phyloP scores from a whole-genome alignment of 2,113 vertebrate species.

The Enhydra lutris region DNA sequence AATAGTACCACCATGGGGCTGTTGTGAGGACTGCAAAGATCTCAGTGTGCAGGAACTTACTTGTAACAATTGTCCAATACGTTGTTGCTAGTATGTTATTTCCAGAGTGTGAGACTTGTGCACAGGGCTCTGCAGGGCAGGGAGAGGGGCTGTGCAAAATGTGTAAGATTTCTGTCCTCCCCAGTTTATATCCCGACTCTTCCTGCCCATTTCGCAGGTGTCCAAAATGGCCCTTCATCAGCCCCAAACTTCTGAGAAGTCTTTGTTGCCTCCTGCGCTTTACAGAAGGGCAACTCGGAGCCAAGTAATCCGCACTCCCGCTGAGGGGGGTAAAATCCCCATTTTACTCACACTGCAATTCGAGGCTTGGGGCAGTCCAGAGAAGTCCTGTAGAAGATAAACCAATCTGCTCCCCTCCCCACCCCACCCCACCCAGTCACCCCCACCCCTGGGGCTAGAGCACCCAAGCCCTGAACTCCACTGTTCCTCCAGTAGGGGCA shows the following conservation, averaged over 20 bases:
- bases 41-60: fast-evolving
- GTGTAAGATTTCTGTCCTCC: not conserved
- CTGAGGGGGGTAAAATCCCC: fast-evolving
- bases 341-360: not conserved
- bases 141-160: not conserved
- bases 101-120: not conserved
- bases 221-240: not conserved
- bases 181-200: not conserved
- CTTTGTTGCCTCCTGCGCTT: not conserved
- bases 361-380: not conserved
- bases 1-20: not conserved
- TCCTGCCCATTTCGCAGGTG: not conserved
- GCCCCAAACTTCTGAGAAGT: not conserved
- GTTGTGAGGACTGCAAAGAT: not conserved
- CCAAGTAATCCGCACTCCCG: fast-evolving
- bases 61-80: not conserved
- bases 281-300: not conserved
- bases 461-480: too few relatives aligned
- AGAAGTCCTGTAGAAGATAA: not conserved
- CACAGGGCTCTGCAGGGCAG: not conserved
- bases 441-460: too few relatives aligned
- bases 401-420: too few relatives aligned
- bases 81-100: fast-evolving
- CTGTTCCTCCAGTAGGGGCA: not conserved
- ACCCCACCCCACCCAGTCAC: too few relatives aligned